Conservation (phyloP, 2,797 vertebrate genomes). For the Hypotaenidia philippensis region DNA sequence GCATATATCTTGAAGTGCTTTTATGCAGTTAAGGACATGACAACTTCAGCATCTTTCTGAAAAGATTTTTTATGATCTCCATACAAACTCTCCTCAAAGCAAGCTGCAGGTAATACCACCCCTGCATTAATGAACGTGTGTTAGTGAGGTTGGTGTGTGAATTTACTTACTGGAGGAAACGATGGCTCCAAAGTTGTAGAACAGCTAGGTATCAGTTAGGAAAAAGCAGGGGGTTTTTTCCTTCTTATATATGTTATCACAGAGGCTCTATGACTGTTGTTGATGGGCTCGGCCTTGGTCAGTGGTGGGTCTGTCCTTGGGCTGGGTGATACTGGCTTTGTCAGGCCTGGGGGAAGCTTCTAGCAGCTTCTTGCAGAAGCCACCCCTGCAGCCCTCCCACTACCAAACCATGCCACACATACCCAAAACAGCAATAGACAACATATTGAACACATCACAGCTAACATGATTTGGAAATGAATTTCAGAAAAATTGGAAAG, state of each 20-base stretch:
- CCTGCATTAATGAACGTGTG: not conserved
- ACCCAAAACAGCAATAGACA: too few species aligned
- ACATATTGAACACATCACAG: not conserved
- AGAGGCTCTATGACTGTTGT: too few species aligned
- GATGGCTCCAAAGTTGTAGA: not conserved
- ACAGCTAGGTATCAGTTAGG: not conserved
- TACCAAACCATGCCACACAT: too few species aligned
- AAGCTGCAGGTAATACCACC: not conserved
- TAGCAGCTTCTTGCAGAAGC: too few species aligned
- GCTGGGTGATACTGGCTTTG: too few species aligned
- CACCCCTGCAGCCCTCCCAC: too few species aligned
- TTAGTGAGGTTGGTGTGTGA: not conserved
- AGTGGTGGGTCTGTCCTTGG: too few species aligned
- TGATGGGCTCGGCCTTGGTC: too few species aligned
- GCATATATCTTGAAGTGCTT: not conserved
- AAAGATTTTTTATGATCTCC: not conserved
- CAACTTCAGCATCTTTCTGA: not conserved
- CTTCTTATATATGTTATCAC: too few species aligned
- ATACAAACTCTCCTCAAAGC: not conserved
- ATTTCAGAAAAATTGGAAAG: not conserved
- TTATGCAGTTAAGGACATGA: not conserved
- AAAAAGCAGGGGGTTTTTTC: not conserved
- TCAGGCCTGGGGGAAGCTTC: too few species aligned
- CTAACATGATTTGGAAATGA: not conserved
- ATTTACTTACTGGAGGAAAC: not conserved